Conservation (phyloP, 2,797 vertebrate genomes). For the Rhabdophis nuchalis region DNA sequence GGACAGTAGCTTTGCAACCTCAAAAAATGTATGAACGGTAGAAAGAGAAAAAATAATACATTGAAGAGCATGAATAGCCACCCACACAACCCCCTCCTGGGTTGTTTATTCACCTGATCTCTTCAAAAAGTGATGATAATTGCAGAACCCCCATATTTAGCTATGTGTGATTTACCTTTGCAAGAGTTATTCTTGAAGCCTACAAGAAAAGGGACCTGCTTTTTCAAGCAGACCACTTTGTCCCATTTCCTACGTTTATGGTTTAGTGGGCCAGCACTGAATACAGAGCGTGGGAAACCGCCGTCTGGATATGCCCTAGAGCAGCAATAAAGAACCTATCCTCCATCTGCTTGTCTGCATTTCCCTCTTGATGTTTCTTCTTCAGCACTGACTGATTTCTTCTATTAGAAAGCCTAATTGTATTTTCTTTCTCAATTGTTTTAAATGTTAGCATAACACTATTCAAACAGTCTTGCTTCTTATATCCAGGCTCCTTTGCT, state of each 20-base stretch:
- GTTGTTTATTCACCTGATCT: background rate
- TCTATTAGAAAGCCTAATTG: background rate
- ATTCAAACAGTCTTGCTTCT: background rate
- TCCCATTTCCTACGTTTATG: background rate
- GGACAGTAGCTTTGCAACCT: background rate
- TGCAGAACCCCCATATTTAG: background rate
- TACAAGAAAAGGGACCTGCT: slow-evolving; percentile 6
- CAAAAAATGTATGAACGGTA: background rate
- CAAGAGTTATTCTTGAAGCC: background rate
- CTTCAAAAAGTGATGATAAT: background rate
- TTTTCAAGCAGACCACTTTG: background rate
- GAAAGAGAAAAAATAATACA: background rate
- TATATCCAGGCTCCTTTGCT: background rate
- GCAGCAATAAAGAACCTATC: background rate
- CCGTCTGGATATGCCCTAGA: slow-evolving; percentile 11
- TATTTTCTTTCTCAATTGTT: background rate
- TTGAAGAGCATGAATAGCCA: background rate
- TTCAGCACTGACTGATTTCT: slow-evolving; percentile 3
- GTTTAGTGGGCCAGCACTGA: slow-evolving; percentile 6
- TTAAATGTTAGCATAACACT: background rate
- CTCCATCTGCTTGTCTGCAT: slow-evolving; percentile 16
- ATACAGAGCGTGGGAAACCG: slow-evolving; percentile 14
- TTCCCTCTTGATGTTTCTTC: background rate
- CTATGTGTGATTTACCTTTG: background rate
- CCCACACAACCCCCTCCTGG: background rate